phyloP scores from a whole-genome alignment of 92 coral and sea anemone species.

The Meandrina meandrites region DNA sequence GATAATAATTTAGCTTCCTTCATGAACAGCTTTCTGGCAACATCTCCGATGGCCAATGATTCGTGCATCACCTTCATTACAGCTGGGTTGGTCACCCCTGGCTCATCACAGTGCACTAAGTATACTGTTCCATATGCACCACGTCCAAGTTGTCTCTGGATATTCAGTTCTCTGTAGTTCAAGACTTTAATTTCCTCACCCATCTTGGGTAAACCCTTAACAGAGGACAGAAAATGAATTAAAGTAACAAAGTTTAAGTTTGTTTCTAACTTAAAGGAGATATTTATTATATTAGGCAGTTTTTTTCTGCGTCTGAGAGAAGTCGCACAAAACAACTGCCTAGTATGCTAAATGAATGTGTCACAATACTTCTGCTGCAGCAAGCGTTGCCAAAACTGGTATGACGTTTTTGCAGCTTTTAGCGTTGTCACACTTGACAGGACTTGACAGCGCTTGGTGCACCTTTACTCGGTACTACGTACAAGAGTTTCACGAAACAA shows the following conservation, averaged over 20 bases:
- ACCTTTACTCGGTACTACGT: no score
- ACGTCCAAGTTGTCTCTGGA: constrained; percentile 8
- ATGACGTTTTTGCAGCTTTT: no score
- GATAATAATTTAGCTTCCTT: constrained; percentile 29
- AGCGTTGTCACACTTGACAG: no score
- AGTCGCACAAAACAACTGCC: no score
- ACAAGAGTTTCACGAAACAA: no score
- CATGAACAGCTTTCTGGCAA: constrained; percentile 27
- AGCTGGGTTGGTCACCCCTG: neutral
- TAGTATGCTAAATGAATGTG: no score
- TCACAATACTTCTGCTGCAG: no score
- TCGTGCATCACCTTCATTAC: constrained; percentile 29
- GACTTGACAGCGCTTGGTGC: no score
- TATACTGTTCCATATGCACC: constrained; percentile 27
- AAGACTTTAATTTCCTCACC: neutral
- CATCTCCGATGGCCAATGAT: neutral
- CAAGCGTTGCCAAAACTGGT: no score
- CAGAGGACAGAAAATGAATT: neutral
- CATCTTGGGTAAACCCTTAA: neutral
- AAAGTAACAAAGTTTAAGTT: neutral
- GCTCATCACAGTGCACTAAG: constrained; percentile 5
- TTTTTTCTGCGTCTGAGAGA: no score
- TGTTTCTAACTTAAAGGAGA: no score
- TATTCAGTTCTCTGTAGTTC: constrained; percentile 2
- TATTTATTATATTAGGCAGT: no score